Evolutionary conservation across 2,797 vertebrate genomes (phyloP).

Genomic region (Falco berigora): DNA sequence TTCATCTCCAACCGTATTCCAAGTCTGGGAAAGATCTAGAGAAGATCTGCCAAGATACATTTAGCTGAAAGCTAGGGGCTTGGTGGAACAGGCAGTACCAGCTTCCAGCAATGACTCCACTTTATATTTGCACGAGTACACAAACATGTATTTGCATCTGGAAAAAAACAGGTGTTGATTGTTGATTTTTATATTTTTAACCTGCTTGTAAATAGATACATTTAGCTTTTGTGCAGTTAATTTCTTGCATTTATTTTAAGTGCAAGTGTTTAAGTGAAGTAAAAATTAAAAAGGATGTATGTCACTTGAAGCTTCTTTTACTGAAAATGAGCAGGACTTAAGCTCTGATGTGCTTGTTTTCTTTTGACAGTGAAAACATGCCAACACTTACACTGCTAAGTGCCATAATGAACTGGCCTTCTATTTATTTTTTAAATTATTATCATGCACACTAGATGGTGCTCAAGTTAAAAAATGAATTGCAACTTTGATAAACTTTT

Average conservation of each 20-base stretch:
- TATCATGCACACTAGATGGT: conserved; percentile 54
- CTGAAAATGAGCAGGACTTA: background rate
- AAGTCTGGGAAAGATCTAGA: background rate
- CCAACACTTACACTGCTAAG: background rate
- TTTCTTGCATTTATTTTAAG: background rate
- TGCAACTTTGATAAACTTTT: background rate
- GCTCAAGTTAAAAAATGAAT: conserved; percentile 52
- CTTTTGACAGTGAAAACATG: background rate
- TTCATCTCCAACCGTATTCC: background rate
- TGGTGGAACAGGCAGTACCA: background rate
- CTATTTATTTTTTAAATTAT: background rate
- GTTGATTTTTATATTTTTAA: background rate
- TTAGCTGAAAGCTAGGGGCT: background rate
- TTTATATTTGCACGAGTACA: background rate
- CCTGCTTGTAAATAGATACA: background rate
- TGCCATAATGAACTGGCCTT: background rate
- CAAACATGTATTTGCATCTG: background rate
- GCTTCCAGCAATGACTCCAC: background rate
- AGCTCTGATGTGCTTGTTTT: background rate
- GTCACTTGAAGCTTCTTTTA: background rate
- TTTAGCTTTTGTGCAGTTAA: background rate
- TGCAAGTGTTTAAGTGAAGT: background rate
- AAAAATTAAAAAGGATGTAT: background rate
- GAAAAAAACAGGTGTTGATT: background rate
- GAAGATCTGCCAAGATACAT: background rate